Percentiles rank a stretch among this genome's conserved stretches.
phyloP scores from a whole-genome alignment of 2,888 invertebrate species.

The Cataglyphis livida region DNA sequence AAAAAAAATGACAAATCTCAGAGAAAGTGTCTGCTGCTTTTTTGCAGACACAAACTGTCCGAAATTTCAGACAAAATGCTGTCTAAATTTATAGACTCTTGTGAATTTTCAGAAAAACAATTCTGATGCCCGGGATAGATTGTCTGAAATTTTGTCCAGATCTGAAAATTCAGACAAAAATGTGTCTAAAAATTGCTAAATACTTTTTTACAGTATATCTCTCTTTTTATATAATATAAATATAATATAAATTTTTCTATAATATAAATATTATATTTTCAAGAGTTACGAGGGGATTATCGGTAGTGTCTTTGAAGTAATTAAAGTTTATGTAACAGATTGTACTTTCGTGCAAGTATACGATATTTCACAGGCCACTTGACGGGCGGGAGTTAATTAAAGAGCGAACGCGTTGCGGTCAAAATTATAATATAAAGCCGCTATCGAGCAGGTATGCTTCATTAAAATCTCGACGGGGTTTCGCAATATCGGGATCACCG shows the following conservation, averaged over 20 bases:
- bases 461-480: conserved; percentile 30
- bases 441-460: conserved; percentile 33
- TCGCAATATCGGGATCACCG: conserved; percentile 46
- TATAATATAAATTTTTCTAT: background rate
- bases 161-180: too few species aligned
- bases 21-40: too few species aligned
- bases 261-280: conserved; percentile 5
- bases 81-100: too few species aligned
- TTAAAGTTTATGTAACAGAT: conserved; percentile 7
- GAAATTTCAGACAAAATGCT: too few species aligned
- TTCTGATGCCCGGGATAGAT: too few species aligned
- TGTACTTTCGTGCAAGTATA: background rate
- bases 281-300: background rate
- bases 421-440: conserved; percentile 37
- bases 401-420: conserved; percentile 31
- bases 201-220: too few species aligned
- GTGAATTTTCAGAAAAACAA: too few species aligned
- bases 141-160: too few species aligned
- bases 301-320: conserved; percentile 6
- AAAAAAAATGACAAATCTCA: too few species aligned
- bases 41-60: too few species aligned
- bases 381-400: conserved; percentile 42
- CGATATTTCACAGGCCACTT: conserved; percentile 14
- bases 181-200: too few species aligned
- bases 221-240: background rate